Evolutionary conservation across 2,113 vertebrate genomes (phyloP), one percentile per base, ranked within the genome.

Genomic region (Rhinolophus sinicus): DNA sequence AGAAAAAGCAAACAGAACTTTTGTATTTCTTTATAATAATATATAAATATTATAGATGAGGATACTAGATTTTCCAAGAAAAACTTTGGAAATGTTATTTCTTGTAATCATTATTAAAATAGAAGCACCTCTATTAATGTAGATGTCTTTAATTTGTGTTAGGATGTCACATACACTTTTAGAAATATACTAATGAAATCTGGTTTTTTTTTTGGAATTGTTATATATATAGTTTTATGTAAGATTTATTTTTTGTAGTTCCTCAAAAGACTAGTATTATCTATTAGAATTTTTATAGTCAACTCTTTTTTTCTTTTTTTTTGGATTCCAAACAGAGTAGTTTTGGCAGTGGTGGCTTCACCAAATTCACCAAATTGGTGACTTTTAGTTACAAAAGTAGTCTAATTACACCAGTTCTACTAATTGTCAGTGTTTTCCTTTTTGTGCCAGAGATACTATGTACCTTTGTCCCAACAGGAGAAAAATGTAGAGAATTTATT

Each of bases 381-480:
- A 75, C 33, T 93, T 89, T 85, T 90, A 65, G 69, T 94, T 30
- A 86, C 40, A 50, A 28, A 73, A 91, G 54, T 91, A 52, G 52
- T 72, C 2, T 1, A 15, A 19, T 93, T 93, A 56, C 38, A 62
- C 81, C 44, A 75, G 54, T 72, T 9, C 76, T 97, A 54, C 62
- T n/a, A 96, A 95, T 83, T 97, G 95, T 97, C 95, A 16, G 10
- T 0, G 4, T 77, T 96, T 97, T 97, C 47, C 16, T 97, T 65
- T 76, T 21, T 28, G 38, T 82, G 65, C 2, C 6, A 62, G 58
- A 56, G 15, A 13, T 28, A 6, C 22, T 54, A 0, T 70, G 1
- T 72, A 5, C 91, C 69, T 90, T 38, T 81, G 24, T 65, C 1
- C 28, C n/a, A 47, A 67, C 26, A 65, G 72, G 47, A 82, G 21